Evolutionary conservation across 1,140 invertebrate species (phyloP), one percentile per base, ranked within the genome.

Genomic region (Hirudo medicinalis): DNA sequence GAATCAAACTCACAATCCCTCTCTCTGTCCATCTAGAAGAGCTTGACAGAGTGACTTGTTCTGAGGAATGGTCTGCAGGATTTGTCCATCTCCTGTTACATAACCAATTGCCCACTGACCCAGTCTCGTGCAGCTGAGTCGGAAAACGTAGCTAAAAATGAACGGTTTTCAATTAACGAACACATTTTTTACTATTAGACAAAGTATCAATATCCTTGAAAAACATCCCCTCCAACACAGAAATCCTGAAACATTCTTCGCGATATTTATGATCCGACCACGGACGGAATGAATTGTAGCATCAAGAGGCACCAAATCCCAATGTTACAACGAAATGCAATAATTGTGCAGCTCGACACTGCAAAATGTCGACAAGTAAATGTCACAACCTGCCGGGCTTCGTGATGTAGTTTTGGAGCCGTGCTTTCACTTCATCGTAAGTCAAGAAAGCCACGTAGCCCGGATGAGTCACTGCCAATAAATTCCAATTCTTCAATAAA

Each of bases 91-190:
- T 0, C 89, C 88, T 20, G 96, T 99, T n/a, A 99, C 96, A 81
- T 99, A 99, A 22, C 97, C 97, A 75, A 99, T 99, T 27, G 97
- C 97, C 97, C 96, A 99, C 81, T 99, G 96, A 6, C 97, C 97
- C 74, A 99, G 85, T 75, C 95, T 86, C 43, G 97, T 99, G 81
- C 97, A 99, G 76, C 94, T 97, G 80, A 99, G 86, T 77, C 95
- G 88, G 83, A 90, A 90, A 40, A 90, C 88, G 79, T 90, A 90
- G 80, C 88, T 89, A 49, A 49, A 49, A 49, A 36, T 36, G 32
- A 17, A 49, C 11, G 40, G 11, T 40, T 40, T 40, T 40, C 11
- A 11, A 40, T 40, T 40, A 40, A 11, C 11, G 4, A 11, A 40
- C 4, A 40, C 0, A 49, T 49, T 13, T 49, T 9, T 13, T 1